A percentile compares a stretch with the other conserved stretches of the same genome.
Evolutionary conservation across 2,888 invertebrate species (phyloP).

Genomic region (Hirudinaria manillensis): DNA sequence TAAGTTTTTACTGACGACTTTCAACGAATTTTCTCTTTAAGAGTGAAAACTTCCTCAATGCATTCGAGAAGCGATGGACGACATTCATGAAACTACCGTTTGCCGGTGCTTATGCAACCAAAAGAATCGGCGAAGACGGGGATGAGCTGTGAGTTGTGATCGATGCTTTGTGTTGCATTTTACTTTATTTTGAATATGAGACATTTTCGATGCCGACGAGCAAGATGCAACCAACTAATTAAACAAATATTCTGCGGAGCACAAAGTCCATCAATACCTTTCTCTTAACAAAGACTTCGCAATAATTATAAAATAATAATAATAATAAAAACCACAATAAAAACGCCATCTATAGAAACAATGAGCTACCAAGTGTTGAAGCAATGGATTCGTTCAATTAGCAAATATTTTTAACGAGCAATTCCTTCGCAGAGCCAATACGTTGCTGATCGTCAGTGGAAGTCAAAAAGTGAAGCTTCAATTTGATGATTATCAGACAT

Average conservation of each 20-base stretch:
- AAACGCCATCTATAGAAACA: too few species aligned
- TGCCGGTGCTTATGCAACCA: background rate
- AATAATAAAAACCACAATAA: background rate
- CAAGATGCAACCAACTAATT: too few species aligned
- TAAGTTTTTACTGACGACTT: too few species aligned
- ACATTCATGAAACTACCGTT: background rate
- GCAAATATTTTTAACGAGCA: too few species aligned
- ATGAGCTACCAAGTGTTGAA: too few species aligned
- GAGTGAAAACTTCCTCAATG: background rate
- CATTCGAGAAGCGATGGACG: slow-evolving; percentile 7
- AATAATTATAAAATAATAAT: background rate
- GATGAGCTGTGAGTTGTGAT: background rate
- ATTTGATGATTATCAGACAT: background rate
- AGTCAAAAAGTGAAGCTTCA: background rate
- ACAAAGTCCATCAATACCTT: too few species aligned
- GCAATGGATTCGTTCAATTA: too few species aligned
- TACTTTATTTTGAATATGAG: background rate
- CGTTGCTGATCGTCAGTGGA: background rate
- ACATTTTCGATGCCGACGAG: background rate
- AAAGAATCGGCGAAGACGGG: background rate
- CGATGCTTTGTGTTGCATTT: background rate
- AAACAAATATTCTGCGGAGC: too few species aligned
- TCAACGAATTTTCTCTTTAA: background rate
- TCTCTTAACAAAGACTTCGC: background rate
- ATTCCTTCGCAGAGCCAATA: too few species aligned